These are phyloP conservation scores for Macaria liturata DNA, from an alignment of 2,888 invertebrate genomes.

Conservation along the genomic window DNA sequence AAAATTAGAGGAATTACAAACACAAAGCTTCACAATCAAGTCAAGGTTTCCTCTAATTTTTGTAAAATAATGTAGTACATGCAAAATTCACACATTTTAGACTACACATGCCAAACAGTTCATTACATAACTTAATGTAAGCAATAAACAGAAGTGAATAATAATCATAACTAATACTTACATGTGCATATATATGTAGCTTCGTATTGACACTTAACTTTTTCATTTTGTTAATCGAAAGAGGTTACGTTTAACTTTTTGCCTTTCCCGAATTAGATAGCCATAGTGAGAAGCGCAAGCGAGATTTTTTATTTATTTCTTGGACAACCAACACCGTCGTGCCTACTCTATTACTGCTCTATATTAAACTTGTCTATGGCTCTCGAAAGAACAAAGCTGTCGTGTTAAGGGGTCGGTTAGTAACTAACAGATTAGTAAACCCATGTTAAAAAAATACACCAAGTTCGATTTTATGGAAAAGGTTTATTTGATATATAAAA, in stretches of 20 bases:
- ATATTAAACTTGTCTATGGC: conserved; percentile 41
- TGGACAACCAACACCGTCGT: conserved; percentile 62
- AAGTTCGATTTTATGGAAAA: conserved; percentile 80
- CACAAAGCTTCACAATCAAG: conserved; percentile 5
- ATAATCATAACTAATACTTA: conserved; percentile 69
- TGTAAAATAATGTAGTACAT: conserved; percentile 32
- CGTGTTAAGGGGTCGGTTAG: conserved; percentile 56
- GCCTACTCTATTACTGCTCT: conserved; percentile 35
- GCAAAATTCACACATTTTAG: conserved; percentile 37
- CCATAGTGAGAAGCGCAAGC: conserved; percentile 72
- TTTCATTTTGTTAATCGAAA: conserved; percentile 33
- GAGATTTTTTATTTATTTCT: conserved; percentile 29
- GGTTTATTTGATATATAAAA: conserved; percentile 80
- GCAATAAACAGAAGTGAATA: conserved; percentile 51
- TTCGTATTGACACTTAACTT: conserved; percentile 58
- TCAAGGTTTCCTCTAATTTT: conserved; percentile 29
- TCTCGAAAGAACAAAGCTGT: conserved; percentile 28
- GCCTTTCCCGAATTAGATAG: conserved; percentile 62
- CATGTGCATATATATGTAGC: conserved; percentile 61
- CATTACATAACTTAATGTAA: conserved; percentile 57
- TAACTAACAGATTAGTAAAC: conserved; percentile 75
- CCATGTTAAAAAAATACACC: conserved; percentile 84
- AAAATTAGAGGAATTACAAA: conserved; percentile 32
- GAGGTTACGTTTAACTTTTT: conserved; percentile 26
- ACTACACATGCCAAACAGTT: conserved; percentile 81